A percentile compares a stretch with the other conserved stretches of the same genome.
These are phyloP conservation scores for Aplysia californica DNA, from an alignment of 1,140 invertebrate genomes.

Conservation along the genomic window DNA sequence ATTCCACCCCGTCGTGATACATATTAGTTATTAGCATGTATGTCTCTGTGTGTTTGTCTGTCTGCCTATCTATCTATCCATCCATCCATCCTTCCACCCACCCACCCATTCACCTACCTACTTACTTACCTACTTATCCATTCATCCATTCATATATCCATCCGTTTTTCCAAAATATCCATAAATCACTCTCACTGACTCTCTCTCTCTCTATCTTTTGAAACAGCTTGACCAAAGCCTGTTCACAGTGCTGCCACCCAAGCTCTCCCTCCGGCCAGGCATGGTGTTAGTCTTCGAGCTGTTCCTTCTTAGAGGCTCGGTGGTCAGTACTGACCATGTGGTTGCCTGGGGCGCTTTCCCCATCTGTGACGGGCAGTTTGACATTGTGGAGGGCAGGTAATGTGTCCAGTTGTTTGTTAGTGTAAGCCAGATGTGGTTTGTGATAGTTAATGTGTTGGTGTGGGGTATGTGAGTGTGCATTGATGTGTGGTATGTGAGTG, in stretches of 20 bases:
- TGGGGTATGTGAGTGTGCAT: too few relatives aligned
- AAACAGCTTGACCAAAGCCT: constrained; percentile 60
- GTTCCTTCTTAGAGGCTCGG: constrained; percentile 58
- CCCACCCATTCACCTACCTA: neutral
- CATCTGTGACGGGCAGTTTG: constrained; percentile 63
- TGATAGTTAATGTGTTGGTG: too few relatives aligned
- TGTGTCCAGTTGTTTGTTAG: too few relatives aligned
- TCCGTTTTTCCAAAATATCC: too few relatives aligned
- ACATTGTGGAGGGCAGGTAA: constrained; percentile 65
- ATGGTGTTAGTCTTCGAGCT: constrained; percentile 63
- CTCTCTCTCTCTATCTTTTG: neutral
- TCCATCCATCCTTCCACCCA: neutral
- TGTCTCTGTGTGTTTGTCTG: too few relatives aligned
- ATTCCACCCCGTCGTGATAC: too few relatives aligned
- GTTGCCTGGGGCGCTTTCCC: constrained; percentile 63
- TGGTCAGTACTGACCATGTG: constrained; percentile 58
- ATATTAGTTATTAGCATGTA: too few relatives aligned
- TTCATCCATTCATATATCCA: too few relatives aligned
- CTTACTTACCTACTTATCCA: neutral
- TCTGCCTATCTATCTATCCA: too few relatives aligned
- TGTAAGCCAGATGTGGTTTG: too few relatives aligned
- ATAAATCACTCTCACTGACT: too few relatives aligned
- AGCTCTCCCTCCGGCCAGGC: constrained; percentile 56
- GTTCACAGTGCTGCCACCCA: constrained; percentile 62
- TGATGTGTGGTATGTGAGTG: too few relatives aligned